phyloP scores from a whole-genome alignment of 1,140 invertebrate species.

The Orchestia grillus region DNA sequence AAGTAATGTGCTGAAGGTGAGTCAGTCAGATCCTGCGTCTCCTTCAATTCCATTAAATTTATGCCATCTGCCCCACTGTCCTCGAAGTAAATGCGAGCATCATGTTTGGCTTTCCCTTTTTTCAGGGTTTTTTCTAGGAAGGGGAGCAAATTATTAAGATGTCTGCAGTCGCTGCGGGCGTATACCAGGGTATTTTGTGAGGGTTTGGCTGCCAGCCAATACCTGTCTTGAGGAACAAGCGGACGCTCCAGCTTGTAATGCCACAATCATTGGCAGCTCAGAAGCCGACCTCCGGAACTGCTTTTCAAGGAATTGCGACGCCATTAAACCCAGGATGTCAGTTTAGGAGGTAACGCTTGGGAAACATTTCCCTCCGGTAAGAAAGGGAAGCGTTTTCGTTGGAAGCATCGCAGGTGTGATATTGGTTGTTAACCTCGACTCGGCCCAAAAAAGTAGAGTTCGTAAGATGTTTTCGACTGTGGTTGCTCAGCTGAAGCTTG shows the following conservation, averaged over 20 bases:
- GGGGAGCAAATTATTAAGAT: neutral
- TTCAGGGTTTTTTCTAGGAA: neutral
- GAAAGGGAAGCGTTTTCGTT: neutral
- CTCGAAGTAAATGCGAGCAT: neutral
- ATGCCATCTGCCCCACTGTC: neutral
- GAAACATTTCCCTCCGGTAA: neutral
- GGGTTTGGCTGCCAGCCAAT: neutral
- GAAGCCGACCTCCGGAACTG: neutral
- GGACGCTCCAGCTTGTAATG: neutral
- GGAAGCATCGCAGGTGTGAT: too few species aligned
- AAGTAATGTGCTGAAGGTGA: neutral
- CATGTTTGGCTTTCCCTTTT: neutral
- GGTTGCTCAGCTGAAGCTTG: too few species aligned
- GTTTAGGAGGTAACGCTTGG: neutral
- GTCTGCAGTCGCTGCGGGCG: neutral
- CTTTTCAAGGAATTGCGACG: neutral
- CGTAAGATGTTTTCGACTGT: too few species aligned
- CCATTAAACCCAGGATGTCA: neutral
- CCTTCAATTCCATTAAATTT: neutral
- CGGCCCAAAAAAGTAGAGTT: too few species aligned
- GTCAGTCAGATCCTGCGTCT: neutral
- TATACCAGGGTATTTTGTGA: neutral
- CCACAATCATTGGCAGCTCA: slow-evolving; percentile 29
- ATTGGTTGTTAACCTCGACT: too few species aligned
- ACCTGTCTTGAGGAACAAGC: neutral